Base-by-base conservation (phyloP, 2,797 vertebrate species). In the Alca torda region DNA sequence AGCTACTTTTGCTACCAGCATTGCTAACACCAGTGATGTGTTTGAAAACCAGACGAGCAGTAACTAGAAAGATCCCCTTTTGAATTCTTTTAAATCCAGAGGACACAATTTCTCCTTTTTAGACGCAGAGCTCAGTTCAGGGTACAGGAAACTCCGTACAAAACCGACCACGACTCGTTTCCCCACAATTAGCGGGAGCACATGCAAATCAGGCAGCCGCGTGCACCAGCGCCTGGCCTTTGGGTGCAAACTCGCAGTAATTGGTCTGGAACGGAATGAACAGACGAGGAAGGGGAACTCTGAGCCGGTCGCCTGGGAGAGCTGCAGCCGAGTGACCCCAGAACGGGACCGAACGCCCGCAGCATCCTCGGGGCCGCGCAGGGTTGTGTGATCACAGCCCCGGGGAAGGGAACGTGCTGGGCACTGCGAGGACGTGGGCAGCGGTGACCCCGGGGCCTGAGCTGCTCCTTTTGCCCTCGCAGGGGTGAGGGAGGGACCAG, bases 191-290 rank as follows among this genome's bases (percentile, higher is more conserved):
- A 51, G 72, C 87, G 60, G 18, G 76, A 77, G 91, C 4, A 14
- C 77, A 61, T 41, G 87, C 91, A 79, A 84, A 72, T 77, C 89
- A 69, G 91, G 95, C 95, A 96, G 96, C 95, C 95, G 96, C 91
- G 16, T 0, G 78, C 73, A 67, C 0, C 1, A 77, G 21, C 3
- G 84, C 94, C 87, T 64, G 93, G 94, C 95, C 91, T 30, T 13
- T 2, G 87, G 56, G 11, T 12, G 60, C 56, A 14, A 33, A 19
- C 79, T 7, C 46, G 3, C 46, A 1, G 51, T 2, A 59, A n/a
- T 5, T 7, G 73, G 30, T 4, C n/a, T 46, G 82, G 79, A 74
- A 19, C 24, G 4, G 54, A 28, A 3, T 0, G 51, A 43, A 13
- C 1, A 14, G 59, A 3, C 2, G 28, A 83, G 43, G 78, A 37